Evolutionary conservation across 2,113 vertebrate species (phyloP).

Genomic region (Onychostruthus taczanowskii): DNA sequence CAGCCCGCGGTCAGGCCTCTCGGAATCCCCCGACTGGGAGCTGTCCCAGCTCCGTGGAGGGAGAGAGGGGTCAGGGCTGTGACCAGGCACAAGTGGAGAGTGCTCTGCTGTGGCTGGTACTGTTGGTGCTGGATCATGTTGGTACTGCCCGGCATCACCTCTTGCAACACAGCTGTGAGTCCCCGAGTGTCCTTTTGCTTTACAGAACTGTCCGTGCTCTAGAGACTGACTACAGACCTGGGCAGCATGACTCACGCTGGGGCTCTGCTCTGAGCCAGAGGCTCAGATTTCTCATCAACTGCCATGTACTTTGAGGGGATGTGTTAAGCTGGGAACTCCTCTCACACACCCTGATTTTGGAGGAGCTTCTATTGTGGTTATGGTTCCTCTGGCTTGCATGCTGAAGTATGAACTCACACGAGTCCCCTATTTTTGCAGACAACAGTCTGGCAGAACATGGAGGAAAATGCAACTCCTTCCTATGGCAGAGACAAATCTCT

Average conservation of each 20-base stretch:
- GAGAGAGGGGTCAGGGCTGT: rapidly evolving
- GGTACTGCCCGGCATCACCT: rapidly evolving
- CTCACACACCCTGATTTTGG: not conserved
- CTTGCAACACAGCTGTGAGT: rapidly evolving
- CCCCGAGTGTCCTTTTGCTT: rapidly evolving
- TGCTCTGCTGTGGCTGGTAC: not conserved
- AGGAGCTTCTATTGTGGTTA: not conserved
- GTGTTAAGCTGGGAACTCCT: not conserved
- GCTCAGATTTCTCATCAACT: not conserved
- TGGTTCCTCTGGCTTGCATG: not conserved
- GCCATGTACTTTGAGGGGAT: not conserved
- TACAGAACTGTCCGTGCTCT: not conserved
- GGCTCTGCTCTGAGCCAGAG: not conserved
- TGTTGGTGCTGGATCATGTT: not conserved
- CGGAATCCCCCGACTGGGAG: rapidly evolving
- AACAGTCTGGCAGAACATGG: constrained; percentile 26
- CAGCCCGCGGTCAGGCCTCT: not conserved
- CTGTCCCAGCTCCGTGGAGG: not conserved
- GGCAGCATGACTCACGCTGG: too few relatives aligned
- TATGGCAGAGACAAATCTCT: constrained; percentile 40
- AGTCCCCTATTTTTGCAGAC: not conserved
- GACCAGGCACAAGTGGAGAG: not conserved
- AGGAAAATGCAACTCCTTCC: constrained; percentile 31
- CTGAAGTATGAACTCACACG: not conserved
- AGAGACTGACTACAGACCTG: rapidly evolving